Evolutionary conservation across 2,888 invertebrate species (phyloP).

Genomic region (Lithophane ornitopus): DNA sequence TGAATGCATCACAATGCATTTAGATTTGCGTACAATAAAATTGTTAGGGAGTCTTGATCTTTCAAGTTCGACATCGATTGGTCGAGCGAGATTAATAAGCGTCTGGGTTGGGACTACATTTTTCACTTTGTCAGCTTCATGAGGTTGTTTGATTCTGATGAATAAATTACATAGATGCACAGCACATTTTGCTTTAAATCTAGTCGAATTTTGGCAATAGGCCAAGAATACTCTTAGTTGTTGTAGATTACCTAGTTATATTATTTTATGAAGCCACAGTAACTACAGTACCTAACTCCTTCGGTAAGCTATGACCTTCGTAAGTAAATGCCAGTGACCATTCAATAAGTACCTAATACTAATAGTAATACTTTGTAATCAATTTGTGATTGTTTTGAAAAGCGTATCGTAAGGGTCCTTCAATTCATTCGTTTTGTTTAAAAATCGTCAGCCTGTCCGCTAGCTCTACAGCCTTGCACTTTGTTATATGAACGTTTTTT

Average conservation of each 20-base stretch:
- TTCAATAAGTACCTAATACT: slow-evolving; percentile 23
- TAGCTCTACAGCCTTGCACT: slow-evolving; percentile 78
- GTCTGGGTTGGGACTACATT: not conserved
- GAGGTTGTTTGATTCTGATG: not conserved
- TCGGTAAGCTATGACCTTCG: slow-evolving; percentile 31
- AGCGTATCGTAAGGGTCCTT: slow-evolving; percentile 61
- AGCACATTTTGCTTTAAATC: slow-evolving; percentile 18
- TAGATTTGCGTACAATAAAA: slow-evolving; percentile 9
- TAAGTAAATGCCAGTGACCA: slow-evolving; percentile 12
- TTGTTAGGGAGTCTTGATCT: slow-evolving; percentile 9
- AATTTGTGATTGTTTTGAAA: slow-evolving; percentile 47
- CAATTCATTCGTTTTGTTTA: slow-evolving; percentile 52
- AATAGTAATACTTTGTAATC: slow-evolving; percentile 32
- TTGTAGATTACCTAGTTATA: not conserved
- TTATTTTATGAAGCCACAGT: slow-evolving; percentile 6
- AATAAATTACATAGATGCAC: not conserved
- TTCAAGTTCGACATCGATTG: not conserved
- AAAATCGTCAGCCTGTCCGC: slow-evolving; percentile 14
- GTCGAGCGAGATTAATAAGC: slow-evolving; percentile 5
- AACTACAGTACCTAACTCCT: not conserved
- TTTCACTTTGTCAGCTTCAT: not conserved
- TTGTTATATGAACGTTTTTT: slow-evolving; percentile 76
- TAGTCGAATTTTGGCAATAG: slow-evolving; percentile 29
- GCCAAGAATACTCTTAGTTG: slow-evolving; percentile 20
- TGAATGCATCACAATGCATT: slow-evolving; percentile 33